These are phyloP conservation scores for Trilocha varians DNA, from an alignment of 2,888 invertebrate species.

Conservation along the genomic window DNA sequence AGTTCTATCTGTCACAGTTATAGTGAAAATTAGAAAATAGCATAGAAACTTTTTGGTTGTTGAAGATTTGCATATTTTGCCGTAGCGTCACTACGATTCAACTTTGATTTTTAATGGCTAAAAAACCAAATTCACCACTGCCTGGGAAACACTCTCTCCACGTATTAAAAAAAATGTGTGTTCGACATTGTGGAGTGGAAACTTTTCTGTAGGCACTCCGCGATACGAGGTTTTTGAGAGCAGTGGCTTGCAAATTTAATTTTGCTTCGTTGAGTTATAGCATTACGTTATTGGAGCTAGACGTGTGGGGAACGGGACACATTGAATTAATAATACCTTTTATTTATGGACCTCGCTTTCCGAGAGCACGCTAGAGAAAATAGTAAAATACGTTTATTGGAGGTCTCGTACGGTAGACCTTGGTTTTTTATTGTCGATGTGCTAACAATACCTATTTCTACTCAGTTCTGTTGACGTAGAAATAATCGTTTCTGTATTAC, in stretches of 20 bases:
- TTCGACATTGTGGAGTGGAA: conserved; percentile 2
- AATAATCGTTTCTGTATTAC: too few species aligned
- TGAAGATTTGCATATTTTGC: too few species aligned
- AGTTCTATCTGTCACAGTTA: too few species aligned
- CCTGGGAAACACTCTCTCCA: too few species aligned
- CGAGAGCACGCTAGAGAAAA: not conserved
- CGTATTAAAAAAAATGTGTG: too few species aligned
- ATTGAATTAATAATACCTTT: conserved; percentile 10
- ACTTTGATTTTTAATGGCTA: too few species aligned
- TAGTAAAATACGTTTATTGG: not conserved
- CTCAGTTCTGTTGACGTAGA: too few species aligned
- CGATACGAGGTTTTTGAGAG: conserved; percentile 19
- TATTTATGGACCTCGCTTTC: conserved; percentile 5
- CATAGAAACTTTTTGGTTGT: too few species aligned
- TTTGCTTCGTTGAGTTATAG: conserved; percentile 23
- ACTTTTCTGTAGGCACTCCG: conserved; percentile 16
- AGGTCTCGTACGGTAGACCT: not conserved
- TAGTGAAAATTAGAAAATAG: too few species aligned
- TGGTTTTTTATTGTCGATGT: not conserved
- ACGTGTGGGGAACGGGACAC: conserved; percentile 5
- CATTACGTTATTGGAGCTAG: conserved; percentile 21
- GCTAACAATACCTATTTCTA: too few species aligned
- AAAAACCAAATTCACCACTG: too few species aligned
- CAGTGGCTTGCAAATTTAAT: conserved; percentile 29
- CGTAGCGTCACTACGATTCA: too few species aligned